Conservation (phyloP, 2,888 invertebrate genomes). For the Acanthosepion pharaonis region DNA sequence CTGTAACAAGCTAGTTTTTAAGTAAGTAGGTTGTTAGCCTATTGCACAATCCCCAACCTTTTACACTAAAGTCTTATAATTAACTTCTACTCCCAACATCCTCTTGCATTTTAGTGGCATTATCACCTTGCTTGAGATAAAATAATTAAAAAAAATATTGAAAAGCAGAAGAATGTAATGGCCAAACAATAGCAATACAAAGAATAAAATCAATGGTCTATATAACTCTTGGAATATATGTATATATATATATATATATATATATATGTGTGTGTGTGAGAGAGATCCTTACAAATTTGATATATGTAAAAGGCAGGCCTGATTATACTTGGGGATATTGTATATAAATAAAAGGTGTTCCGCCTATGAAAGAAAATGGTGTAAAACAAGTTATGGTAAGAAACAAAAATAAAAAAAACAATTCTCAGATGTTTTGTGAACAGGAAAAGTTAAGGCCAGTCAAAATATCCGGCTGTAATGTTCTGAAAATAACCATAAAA, state of each 20-base stretch:
- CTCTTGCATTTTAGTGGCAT: no score
- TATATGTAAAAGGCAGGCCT: neutral
- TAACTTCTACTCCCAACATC: no score
- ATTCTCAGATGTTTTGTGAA: neutral
- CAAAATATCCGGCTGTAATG: constrained; percentile 33
- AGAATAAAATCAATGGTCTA: no score
- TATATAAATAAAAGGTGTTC: neutral
- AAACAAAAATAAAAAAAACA: neutral
- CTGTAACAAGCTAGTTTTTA: no score
- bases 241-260: neutral
- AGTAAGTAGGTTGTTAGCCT: no score
- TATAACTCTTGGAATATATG: no score
- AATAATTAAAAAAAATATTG: no score
- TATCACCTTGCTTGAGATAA: no score
- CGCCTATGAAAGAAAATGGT: neutral
- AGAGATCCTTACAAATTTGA: neutral
- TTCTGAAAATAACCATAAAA: constrained; percentile 20
- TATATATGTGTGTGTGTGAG: neutral
- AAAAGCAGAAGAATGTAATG: no score
- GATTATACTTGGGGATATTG: neutral
- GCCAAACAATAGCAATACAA: no score
- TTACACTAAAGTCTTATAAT: no score
- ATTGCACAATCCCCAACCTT: no score
- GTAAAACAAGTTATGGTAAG: neutral
- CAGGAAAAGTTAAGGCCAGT: constrained; percentile 9